phyloP scores from a whole-genome alignment of 1,140 invertebrate species.

The Pseudomyrmex flavicornis region DNA sequence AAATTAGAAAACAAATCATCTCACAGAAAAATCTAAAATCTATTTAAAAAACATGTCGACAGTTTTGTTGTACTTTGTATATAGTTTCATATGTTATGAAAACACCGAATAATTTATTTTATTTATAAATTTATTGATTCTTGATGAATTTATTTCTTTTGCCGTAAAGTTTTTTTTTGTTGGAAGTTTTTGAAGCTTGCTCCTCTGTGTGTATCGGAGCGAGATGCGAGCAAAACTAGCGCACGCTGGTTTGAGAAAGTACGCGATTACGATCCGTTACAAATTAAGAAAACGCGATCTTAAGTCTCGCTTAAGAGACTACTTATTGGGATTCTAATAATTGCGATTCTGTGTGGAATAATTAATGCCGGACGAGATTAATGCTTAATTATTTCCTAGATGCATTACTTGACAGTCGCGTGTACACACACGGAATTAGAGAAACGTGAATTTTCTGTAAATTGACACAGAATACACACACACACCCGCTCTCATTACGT shows the following conservation, averaged over 20 bases:
- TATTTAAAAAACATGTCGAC: too few relatives aligned
- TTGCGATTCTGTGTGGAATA: constrained; percentile 11
- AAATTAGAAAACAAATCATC: too few relatives aligned
- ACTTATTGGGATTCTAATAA: constrained; percentile 17
- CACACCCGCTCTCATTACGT: background rate
- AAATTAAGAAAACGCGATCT: constrained; percentile 55
- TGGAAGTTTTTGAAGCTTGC: constrained; percentile 29
- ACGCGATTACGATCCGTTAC: constrained; percentile 48
- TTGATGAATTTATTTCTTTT: background rate
- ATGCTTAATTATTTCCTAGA: constrained; percentile 23
- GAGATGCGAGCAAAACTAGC: constrained; percentile 30
- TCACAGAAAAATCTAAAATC: too few relatives aligned
- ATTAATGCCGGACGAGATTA: constrained; percentile 20
- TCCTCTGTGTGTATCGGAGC: background rate
- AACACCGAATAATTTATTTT: too few relatives aligned
- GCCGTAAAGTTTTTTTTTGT: background rate
- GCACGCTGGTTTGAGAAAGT: constrained; percentile 36
- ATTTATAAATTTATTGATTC: background rate
- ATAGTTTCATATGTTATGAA: background rate
- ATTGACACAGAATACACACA: background rate
- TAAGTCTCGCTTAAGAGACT: constrained; percentile 7
- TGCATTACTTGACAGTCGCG: constrained; percentile 1
- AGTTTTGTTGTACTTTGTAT: too few relatives aligned
- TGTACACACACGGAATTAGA: background rate
- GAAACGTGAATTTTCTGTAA: constrained; percentile 15